Base-by-base conservation (phyloP, 2,113 vertebrate species). In the Circaetus cinerascens region DNA sequence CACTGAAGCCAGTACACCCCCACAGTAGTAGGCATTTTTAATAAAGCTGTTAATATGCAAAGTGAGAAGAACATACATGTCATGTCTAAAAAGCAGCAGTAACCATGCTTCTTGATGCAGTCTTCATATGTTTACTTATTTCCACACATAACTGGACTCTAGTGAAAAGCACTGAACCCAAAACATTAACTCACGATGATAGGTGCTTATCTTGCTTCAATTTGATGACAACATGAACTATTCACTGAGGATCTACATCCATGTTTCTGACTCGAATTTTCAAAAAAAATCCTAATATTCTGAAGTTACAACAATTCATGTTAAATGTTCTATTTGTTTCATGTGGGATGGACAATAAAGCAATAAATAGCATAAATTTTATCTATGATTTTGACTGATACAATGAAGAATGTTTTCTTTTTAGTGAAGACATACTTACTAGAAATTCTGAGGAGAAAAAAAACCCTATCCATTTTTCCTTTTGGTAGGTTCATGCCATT, bases 401-500 rank as follows among this genome's bases (percentile, higher is more conserved):
- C 12, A 85, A 56, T 50, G 74, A 79, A 62, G 8, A 67, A 50
- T 22, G 8, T 15, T 86, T 86, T 53, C 11, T n/a, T 88, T 75
- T 64, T 78, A 87, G 45, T 36, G 67, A 87, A 74, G 34, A 75
- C 43, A 63, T 22, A 53, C 26, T 27, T 69, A 56, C 8, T 21
- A 77, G 21, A 89, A 88, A 84, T 60, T 85, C 62, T 53, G 21
- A 95, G 20, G 15, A 79, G 23, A 14, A 80, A 75, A 73, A 25
- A 10, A 2, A 43, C 26, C 29, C 19, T 41, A 88, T 29, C 18
- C 7, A 9, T 72, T 92, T 94, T 91, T 77, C 64, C 71, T 92
- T 88, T 74, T 60, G 62, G 86, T 78, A 95, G 36, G 73, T 75
- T 96, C 83, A 72, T 66, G 48, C 26, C 86, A 89, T 87, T 91